These are phyloP conservation scores for Thalassaphorura encarpata DNA, from an alignment of 1,140 invertebrate genomes.

Conservation along the genomic window DNA sequence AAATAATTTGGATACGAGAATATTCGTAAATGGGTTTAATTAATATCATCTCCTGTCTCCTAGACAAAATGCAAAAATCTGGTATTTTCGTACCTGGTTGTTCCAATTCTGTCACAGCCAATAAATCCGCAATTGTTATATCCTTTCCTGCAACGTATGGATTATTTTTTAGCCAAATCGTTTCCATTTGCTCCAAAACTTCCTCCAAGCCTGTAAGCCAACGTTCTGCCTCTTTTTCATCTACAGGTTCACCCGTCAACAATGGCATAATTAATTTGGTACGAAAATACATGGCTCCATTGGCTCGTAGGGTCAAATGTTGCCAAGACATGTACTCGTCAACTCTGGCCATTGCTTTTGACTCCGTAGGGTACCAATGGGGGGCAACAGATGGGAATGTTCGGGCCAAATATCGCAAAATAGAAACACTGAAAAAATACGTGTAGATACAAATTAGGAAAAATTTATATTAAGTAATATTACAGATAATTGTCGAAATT, in stretches of 20 bases:
- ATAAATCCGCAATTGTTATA: slow-evolving; percentile 63
- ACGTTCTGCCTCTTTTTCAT: slow-evolving; percentile 33
- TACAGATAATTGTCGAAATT: too few species aligned
- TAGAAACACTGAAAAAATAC: slow-evolving; percentile 55
- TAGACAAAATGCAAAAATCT: too few species aligned
- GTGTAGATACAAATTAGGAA: too few species aligned
- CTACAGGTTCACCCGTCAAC: slow-evolving; percentile 31
- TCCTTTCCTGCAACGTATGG: slow-evolving; percentile 56
- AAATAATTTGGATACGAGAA: too few species aligned
- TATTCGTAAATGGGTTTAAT: too few species aligned
- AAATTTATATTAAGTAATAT: too few species aligned
- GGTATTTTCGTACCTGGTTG: too few species aligned
- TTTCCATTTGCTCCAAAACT: slow-evolving; percentile 38
- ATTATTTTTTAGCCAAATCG: slow-evolving; percentile 40
- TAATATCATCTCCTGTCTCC: too few species aligned
- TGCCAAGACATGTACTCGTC: slow-evolving; percentile 85
- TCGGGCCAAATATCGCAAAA: slow-evolving; percentile 51
- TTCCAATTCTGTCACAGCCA: slow-evolving; percentile 72
- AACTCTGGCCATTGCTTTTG: slow-evolving; percentile 53
- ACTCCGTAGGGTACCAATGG: slow-evolving; percentile 62
- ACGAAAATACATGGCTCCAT: slow-evolving; percentile 58
- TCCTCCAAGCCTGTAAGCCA: slow-evolving; percentile 34
- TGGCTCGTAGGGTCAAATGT: slow-evolving; percentile 57
- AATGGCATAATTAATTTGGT: slow-evolving; percentile 39
- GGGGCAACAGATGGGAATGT: slow-evolving; percentile 46